Percentiles rank a stretch among this genome's conserved stretches.
phyloP scores from a whole-genome alignment of 2,797 vertebrate genomes.

The Lacerta viridis region DNA sequence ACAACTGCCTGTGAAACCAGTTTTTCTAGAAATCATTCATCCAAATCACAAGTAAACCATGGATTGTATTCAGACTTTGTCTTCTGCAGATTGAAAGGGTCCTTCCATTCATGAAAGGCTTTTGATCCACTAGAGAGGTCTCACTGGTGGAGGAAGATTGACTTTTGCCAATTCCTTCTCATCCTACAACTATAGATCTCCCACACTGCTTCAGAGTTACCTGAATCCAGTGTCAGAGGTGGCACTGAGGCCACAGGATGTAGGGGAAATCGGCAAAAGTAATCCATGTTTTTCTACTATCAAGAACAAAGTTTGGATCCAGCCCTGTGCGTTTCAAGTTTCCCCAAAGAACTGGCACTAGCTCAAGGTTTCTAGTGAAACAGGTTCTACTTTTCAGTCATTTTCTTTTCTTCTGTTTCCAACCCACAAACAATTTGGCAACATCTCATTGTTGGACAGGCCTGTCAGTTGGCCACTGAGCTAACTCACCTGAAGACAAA shows the following conservation, averaged over 20 bases:
- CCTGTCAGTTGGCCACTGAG: not conserved
- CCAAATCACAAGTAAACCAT: not conserved
- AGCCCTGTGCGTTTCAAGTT: not conserved
- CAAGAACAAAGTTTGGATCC: no score
- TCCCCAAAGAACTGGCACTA: not conserved
- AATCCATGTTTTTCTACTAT: no score
- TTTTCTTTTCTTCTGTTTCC: not conserved
- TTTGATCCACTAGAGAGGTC: no score
- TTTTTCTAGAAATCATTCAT: not conserved
- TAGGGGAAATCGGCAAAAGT: no score
- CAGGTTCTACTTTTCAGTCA: not conserved
- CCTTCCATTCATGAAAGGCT: no score
- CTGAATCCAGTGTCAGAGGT: no score
- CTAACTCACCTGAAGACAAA: not conserved
- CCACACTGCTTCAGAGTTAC: no score
- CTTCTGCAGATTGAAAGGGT: no score
- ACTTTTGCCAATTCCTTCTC: no score
- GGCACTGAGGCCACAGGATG: no score
- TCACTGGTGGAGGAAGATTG: no score
- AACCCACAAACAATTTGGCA: not conserved
- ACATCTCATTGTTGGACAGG: not conserved
- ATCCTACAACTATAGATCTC: no score
- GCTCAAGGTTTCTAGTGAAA: not conserved
- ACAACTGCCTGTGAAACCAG: not conserved
- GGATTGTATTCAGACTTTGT: not conserved